These are phyloP conservation scores for Acrossocheilus wenchowensis DNA, from an alignment of 2,797 vertebrate genomes.

Conservation along the genomic window DNA sequence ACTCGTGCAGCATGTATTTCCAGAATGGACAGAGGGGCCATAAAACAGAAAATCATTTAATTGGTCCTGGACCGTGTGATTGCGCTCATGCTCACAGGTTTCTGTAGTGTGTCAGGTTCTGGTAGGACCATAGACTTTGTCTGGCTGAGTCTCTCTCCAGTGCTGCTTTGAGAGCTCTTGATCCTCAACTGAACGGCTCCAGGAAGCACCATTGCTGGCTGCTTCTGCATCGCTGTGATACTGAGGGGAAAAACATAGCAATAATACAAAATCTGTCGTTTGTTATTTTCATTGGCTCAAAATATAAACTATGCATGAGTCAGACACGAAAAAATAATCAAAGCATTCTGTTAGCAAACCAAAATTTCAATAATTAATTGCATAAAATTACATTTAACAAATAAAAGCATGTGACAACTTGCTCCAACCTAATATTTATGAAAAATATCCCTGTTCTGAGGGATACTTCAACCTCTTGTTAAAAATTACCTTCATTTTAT, in stretches of 20 bases:
- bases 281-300: background rate
- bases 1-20: background rate
- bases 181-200: constrained; percentile 86
- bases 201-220: constrained; percentile 65
- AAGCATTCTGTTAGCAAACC: background rate
- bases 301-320: background rate
- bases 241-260: constrained; percentile 53
- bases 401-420: background rate
- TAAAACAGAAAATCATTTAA: background rate
- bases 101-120: constrained; percentile 78
- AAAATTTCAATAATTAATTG: background rate
- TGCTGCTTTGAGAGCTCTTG: constrained; percentile 77
- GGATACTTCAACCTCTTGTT: too few relatives aligned
- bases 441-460: background rate
- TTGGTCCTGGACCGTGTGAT: background rate
- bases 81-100: constrained; percentile 77
- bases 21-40: background rate
- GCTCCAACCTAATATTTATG: background rate
- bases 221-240: constrained; percentile 66
- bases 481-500: background rate
- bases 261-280: background rate
- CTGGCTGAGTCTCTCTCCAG: constrained; percentile 88
- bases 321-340: background rate
- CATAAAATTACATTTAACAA: background rate
- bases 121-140: constrained; percentile 92